phyloP scores from a whole-genome alignment of 2,797 vertebrate genomes.

The Florisuga fusca region DNA sequence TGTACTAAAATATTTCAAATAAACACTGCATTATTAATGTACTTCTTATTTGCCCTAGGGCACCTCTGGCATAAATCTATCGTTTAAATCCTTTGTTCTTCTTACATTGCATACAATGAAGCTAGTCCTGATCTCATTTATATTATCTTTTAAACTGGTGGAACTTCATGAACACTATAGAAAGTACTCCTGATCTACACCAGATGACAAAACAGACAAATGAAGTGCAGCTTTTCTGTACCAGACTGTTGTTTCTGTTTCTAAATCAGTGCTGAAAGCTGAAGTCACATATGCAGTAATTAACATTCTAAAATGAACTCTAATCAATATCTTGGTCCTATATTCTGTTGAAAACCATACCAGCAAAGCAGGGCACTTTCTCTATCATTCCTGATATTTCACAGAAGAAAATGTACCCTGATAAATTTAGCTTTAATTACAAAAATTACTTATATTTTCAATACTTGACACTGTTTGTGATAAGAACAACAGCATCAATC shows the following conservation, averaged over 20 bases:
- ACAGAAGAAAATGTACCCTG: not conserved
- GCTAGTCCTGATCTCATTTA: not conserved
- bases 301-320: slow-evolving; percentile 40
- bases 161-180: not conserved
- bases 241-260: slow-evolving; percentile 44
- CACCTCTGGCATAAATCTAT: slow-evolving; percentile 77
- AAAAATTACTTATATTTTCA: slow-evolving; percentile 39
- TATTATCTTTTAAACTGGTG: not conserved
- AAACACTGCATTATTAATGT: slow-evolving; percentile 84
- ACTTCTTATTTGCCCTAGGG: slow-evolving; percentile 72
- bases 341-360: not conserved
- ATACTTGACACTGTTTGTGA: slow-evolving; percentile 24
- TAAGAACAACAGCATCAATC: slow-evolving; percentile 52
- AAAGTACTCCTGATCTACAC: not conserved
- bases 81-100: slow-evolving; percentile 79
- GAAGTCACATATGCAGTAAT: slow-evolving; percentile 21
- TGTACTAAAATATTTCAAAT: slow-evolving; percentile 85
- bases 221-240: not conserved
- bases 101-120: slow-evolving; percentile 39
- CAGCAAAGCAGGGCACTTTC: not conserved
- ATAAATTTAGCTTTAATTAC: slow-evolving; percentile 64
- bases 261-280: not conserved
- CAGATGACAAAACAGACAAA: not conserved
- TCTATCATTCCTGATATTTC: slow-evolving; percentile 13
- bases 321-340: not conserved